Conservation (phyloP, 2,797 vertebrate species). For the Sciaenops ocellatus region DNA sequence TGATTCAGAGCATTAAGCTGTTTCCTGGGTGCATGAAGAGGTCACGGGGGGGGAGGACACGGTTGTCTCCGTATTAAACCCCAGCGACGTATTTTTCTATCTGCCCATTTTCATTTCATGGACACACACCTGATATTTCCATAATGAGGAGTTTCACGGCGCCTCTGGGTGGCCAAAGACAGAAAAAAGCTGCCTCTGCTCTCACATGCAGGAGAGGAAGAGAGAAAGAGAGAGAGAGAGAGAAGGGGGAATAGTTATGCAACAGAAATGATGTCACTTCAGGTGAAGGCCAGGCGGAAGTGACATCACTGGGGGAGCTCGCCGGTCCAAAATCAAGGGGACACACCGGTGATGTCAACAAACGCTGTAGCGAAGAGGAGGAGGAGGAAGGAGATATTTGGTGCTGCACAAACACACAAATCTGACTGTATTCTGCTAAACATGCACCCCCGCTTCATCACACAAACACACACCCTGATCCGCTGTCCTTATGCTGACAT, state of each 20-base stretch:
- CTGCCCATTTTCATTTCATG: constrained; percentile 33
- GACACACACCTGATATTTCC: constrained; percentile 67
- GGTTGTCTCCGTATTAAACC: constrained; percentile 14
- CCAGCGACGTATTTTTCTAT: constrained; percentile 31
- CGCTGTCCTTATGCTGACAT: constrained; percentile 41
- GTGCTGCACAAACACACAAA: constrained; percentile 48
- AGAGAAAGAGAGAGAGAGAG: not conserved
- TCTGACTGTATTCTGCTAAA: constrained; percentile 49
- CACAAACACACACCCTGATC: constrained; percentile 41
- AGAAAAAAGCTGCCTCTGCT: constrained; percentile 44
- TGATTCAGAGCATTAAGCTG: constrained; percentile 15
- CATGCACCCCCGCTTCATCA: constrained; percentile 46
- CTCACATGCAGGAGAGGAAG: constrained; percentile 27
- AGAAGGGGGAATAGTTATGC: constrained; percentile 52
- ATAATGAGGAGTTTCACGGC: constrained; percentile 63
- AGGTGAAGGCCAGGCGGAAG: constrained; percentile 71
- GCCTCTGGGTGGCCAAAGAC: constrained; percentile 59
- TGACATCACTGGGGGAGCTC: constrained; percentile 61
- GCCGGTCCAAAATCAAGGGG: constrained; percentile 57
- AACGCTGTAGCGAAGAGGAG: constrained; percentile 15
- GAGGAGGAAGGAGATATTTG: constrained; percentile 25
- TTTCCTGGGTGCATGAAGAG: constrained; percentile 26
- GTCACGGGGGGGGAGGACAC: constrained; percentile 29
- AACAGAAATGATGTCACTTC: constrained; percentile 70
- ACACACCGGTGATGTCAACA: constrained; percentile 71